Evolutionary conservation across 2,888 invertebrate genomes (phyloP).

Genomic region (Leptinotarsa peninsularis): DNA sequence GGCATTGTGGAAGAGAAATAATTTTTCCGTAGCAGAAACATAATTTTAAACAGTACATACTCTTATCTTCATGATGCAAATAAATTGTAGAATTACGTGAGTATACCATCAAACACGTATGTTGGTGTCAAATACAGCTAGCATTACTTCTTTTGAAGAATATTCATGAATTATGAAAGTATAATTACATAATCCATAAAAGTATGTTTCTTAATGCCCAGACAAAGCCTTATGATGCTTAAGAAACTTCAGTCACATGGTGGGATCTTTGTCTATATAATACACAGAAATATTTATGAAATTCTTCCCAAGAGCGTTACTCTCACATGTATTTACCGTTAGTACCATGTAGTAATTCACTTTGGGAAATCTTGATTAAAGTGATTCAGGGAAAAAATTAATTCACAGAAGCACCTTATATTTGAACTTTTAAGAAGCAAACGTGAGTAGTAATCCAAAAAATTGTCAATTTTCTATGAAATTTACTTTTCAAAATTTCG

Average conservation of each 20-base stretch:
- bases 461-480: too few relatives aligned
- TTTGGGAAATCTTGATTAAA: background rate
- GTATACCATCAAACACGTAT: constrained; percentile 25
- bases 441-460: too few relatives aligned
- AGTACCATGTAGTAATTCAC: constrained; percentile 37
- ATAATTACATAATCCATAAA: constrained; percentile 45
- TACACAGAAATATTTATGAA: constrained; percentile 41
- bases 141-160: constrained; percentile 28
- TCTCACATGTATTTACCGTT: constrained; percentile 54
- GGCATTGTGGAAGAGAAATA: constrained; percentile 6
- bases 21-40: constrained; percentile 23
- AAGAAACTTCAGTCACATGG: constrained; percentile 37
- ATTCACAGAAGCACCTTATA: too few relatives aligned
- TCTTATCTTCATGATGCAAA: constrained; percentile 22
- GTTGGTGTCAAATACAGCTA: constrained; percentile 28
- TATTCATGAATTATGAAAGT: constrained; percentile 37
- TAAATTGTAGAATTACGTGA: constrained; percentile 33
- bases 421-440: too few relatives aligned
- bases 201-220: constrained; percentile 35
- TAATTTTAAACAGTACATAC: constrained; percentile 18
- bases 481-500: too few relatives aligned
- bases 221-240: constrained; percentile 41
- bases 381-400: background rate
- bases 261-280: constrained; percentile 39
- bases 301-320: constrained; percentile 44